phyloP scores from a whole-genome alignment of 2,113 vertebrate species.

The Elaphurus davidianus region DNA sequence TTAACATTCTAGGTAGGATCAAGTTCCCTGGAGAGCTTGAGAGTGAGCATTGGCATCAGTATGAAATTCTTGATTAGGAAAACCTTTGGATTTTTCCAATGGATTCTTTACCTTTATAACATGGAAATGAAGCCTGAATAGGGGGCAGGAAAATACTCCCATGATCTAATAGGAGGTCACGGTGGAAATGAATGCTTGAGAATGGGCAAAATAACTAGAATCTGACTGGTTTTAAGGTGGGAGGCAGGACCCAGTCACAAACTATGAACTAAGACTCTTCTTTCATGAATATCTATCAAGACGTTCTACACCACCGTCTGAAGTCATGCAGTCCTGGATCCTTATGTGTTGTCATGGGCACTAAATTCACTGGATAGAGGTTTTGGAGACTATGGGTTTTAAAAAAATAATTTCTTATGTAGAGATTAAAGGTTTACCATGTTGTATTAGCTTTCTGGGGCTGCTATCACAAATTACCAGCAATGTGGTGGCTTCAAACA shows the following conservation, averaged over 20 bases:
- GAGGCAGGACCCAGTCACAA: neutral
- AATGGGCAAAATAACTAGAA: neutral
- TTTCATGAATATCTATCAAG: neutral
- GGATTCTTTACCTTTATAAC: neutral
- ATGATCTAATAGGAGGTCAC: neutral
- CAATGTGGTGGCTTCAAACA: neutral
- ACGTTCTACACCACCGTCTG: neutral
- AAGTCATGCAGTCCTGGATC: neutral
- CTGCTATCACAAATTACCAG: neutral
- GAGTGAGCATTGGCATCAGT: neutral
- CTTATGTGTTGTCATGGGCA: neutral
- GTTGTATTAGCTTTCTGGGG: neutral
- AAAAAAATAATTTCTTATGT: neutral
- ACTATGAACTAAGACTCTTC: neutral
- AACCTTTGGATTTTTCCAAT: neutral
- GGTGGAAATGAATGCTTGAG: neutral
- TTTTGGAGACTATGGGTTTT: neutral
- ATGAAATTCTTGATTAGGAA: neutral
- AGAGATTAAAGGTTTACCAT: neutral
- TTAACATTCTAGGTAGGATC: neutral
- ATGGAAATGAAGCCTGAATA: neutral
- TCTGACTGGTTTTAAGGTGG: neutral
- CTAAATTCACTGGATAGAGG: neutral
- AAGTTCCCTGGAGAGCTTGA: neutral
- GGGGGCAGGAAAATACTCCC: neutral